Percentiles rank a stretch among this genome's conserved stretches.
Evolutionary conservation across 2,797 vertebrate species (phyloP).

Genomic region (Myotis planiceps): DNA sequence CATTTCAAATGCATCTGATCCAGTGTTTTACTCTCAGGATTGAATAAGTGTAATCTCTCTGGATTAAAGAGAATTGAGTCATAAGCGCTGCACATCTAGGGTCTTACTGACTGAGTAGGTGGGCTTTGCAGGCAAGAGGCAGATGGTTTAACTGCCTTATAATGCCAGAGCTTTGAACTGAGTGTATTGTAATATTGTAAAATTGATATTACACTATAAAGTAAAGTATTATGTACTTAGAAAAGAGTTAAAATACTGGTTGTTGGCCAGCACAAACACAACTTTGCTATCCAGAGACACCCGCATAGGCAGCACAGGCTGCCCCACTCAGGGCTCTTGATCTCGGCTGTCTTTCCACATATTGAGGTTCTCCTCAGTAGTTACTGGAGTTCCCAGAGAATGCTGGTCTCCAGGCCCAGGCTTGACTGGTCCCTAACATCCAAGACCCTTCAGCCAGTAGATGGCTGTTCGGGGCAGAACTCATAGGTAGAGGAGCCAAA

Average conservation of each 20-base stretch:
- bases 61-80: slow-evolving; percentile 24
- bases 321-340: not conserved
- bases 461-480: not conserved
- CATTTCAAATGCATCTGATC: slow-evolving; percentile 52
- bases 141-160: not conserved
- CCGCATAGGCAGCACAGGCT: no score
- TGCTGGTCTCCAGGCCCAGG: not conserved
- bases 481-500: not conserved
- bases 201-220: not conserved
- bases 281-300: not conserved
- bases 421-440: not conserved
- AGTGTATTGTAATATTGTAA: not conserved
- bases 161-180: not conserved
- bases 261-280: not conserved
- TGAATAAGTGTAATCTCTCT: slow-evolving; percentile 19
- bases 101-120: not conserved
- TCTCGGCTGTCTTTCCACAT: not conserved
- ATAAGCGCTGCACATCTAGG: not conserved
- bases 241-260: not conserved
- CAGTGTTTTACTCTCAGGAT: not conserved
- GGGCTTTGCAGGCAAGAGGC: not conserved
- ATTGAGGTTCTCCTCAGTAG: not conserved
- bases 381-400: not conserved
- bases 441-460: not conserved
- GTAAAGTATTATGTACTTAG: not conserved